Evolutionary conservation across 2,888 invertebrate genomes (phyloP).

Genomic region (Eristalis tenax): DNA sequence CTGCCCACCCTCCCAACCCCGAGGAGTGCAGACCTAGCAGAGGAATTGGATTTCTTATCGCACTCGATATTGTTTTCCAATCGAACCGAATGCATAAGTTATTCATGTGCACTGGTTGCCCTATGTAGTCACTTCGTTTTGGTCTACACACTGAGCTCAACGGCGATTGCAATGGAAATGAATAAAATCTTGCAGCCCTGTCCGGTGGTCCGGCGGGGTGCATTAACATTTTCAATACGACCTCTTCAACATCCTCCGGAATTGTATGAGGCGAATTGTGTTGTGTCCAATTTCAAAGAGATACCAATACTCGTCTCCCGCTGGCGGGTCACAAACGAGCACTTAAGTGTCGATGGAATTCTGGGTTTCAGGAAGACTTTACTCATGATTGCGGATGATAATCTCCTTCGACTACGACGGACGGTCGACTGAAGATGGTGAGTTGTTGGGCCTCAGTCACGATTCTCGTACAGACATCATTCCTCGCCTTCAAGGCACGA

Average conservation of each 20-base stretch:
- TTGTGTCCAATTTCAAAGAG: no score
- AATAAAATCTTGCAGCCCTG: conserved; percentile 2
- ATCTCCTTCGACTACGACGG: no score
- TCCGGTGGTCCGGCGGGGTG: not conserved
- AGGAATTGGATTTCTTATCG: conserved; percentile 39
- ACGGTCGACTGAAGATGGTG: no score
- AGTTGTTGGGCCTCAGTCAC: no score
- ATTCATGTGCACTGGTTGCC: conserved; percentile 19
- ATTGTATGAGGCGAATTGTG: not conserved
- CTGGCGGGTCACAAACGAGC: no score
- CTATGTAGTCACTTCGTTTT: not conserved
- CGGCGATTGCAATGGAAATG: not conserved
- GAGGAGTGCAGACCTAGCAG: not conserved
- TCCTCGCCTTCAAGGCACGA: no score
- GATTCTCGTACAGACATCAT: no score
- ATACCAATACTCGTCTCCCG: no score
- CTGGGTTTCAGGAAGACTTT: no score
- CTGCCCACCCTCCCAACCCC: conserved; percentile 1
- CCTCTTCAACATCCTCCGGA: not conserved
- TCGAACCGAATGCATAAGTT: conserved; percentile 38
- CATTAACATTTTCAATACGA: conserved; percentile 1
- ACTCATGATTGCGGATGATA: no score
- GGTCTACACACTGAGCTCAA: not conserved
- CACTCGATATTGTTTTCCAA: conserved; percentile 35
- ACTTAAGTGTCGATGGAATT: no score